These are phyloP conservation scores for Corydoras maculifer DNA, from an alignment of 2,113 vertebrate species.

Conservation along the genomic window DNA sequence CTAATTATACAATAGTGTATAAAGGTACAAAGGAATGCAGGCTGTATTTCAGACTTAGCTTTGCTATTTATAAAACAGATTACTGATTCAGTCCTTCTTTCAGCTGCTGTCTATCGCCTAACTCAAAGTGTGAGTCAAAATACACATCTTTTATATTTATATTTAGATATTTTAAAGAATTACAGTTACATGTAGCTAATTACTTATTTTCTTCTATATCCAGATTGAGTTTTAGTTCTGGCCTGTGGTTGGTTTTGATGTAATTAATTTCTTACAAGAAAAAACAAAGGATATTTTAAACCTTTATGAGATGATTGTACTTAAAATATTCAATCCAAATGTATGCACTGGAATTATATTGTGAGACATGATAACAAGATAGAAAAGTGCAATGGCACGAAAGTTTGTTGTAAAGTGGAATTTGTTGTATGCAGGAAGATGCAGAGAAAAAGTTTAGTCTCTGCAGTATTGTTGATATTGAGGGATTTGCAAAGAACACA, in stretches of 20 bases:
- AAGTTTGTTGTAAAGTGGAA: conserved; percentile 2
- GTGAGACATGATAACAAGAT: too few relatives aligned
- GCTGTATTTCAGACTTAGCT: neutral
- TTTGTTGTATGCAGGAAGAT: neutral
- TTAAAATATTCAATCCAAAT: too few relatives aligned
- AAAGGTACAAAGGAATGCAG: neutral
- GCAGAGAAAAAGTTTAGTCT: too few relatives aligned
- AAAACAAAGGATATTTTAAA: too few relatives aligned
- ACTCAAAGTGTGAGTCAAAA: conserved; percentile 12
- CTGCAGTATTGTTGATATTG: too few relatives aligned
- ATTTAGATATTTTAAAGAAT: neutral
- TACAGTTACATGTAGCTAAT: neutral
- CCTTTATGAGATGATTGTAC: too few relatives aligned
- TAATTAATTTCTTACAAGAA: too few relatives aligned
- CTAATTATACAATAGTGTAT: conserved; percentile 2
- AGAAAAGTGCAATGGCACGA: neutral
- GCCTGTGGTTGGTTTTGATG: too few relatives aligned
- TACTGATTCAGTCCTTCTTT: neutral
- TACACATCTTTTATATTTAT: conserved; percentile 8
- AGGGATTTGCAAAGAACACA: too few relatives aligned
- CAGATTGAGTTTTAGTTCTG: conserved; percentile 23
- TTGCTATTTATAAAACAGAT: neutral
- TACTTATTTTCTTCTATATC: conserved; percentile 20
- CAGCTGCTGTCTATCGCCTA: conserved; percentile 7
- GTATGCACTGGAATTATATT: too few relatives aligned